Evolutionary conservation across 2,113 vertebrate genomes (phyloP).

Genomic region (Sebastes fasciatus): DNA sequence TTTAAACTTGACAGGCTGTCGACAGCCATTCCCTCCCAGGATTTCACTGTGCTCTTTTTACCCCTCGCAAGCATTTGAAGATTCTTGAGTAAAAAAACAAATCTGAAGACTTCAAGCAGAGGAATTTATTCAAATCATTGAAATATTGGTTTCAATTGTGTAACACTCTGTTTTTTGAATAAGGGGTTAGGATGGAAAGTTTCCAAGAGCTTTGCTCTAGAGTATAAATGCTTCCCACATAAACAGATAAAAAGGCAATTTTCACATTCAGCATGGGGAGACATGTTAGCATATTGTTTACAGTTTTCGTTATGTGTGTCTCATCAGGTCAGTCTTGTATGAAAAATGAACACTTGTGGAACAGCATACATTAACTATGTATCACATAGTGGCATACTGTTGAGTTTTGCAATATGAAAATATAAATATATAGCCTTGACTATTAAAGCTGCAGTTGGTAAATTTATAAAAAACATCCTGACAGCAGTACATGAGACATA

Average conservation of each 20-base stretch:
- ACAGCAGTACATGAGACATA: not conserved
- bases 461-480: no score
- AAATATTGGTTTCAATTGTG: constrained; percentile 36
- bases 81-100: constrained; percentile 16
- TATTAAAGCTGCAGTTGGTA: not conserved
- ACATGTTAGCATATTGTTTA: not conserved
- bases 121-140: constrained; percentile 41
- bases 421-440: no score
- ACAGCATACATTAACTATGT: not conserved
- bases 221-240: constrained; percentile 2
- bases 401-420: not conserved
- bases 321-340: not conserved
- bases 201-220: constrained; percentile 1
- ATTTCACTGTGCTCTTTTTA: constrained; percentile 50
- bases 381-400: not conserved
- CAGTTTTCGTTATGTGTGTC: not conserved
- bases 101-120: constrained; percentile 36
- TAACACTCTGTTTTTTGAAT: constrained; percentile 22
- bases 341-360: not conserved
- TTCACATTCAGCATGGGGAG: not conserved
- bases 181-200: constrained; percentile 22
- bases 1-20: constrained; percentile 71
- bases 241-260: not conserved
- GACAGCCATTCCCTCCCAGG: constrained; percentile 58
- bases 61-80: constrained; percentile 48